Evolutionary conservation across 2,113 vertebrate species (phyloP), one percentile per base, ranked within the genome.

Genomic region (Oxyura jamaicensis): DNA sequence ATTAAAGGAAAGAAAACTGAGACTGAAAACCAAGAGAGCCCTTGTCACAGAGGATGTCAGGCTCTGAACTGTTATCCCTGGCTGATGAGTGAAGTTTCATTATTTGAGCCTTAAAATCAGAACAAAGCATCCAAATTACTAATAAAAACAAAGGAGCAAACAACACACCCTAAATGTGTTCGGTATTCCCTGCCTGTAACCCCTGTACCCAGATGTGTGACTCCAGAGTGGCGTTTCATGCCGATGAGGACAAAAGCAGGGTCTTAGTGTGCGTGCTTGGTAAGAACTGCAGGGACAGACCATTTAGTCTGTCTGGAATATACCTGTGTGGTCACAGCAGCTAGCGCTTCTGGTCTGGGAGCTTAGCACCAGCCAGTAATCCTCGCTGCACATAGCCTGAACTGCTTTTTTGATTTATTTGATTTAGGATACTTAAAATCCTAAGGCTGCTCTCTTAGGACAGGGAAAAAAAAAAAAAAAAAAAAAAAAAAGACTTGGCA

Each of bases 101-200:
- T 91, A 36, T 83, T 83, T 91, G 66, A 13, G 8, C 84, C 93
- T 88, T 88, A 78, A 93, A 92, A 73, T 10, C 18, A 82, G 91
- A 92, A 46, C 60, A 84, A 83, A 88, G 33, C n/a, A 83, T 68
- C 39, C n/a, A 62, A 65, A 55, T 66, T n/a, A 44, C n/a, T 76
- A 56, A 41, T 33, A 73, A 92, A 94, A 87, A 11, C 26, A 72
- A 44, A 92, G 71, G 4, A 82, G 36, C 55, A 78, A 78, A 42
- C 25, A 62, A 53, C 59, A 79, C 18, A 1, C 56, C n/a, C 48
- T 83, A 60, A 69, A 17, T 52, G 66, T 29, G 11, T 78, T n/a
- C 52, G 28, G 22, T 8, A 5, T 79, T 82, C 9, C 10, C 53
- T 0, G 0, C 6, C 15, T 11, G 8, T 66, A 36, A 76, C 25